A percentile compares a stretch with the other conserved stretches of the same genome.
These are phyloP conservation scores for Malurus cyaneus DNA, from an alignment of 2,113 vertebrate species.

Conservation along the genomic window DNA sequence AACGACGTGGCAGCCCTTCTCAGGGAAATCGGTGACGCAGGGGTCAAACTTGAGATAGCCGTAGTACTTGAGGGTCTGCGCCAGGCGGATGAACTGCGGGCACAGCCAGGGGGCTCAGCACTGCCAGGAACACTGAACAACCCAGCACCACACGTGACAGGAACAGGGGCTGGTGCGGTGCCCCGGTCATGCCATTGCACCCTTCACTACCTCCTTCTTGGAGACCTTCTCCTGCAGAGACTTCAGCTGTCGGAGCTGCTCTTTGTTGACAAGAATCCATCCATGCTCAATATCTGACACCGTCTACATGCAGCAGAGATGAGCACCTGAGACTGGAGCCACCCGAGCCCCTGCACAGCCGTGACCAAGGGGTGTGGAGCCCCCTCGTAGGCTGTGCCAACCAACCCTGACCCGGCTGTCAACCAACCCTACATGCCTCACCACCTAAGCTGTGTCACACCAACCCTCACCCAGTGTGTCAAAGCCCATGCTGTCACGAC, in stretches of 20 bases:
- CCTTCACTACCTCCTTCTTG: slow-evolving; percentile 89
- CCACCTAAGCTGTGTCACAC: slow-evolving; percentile 83
- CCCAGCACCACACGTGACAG: rapidly evolving
- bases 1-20: slow-evolving; percentile 95
- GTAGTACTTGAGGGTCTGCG: slow-evolving; percentile 95
- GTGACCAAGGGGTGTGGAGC: neutral
- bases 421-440: too few species aligned
- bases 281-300: slow-evolving; percentile 94
- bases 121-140: neutral
- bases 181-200: rapidly evolving
- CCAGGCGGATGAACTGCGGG: slow-evolving; percentile 89
- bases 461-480: neutral
- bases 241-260: slow-evolving; percentile 95
- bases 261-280: slow-evolving; percentile 97
- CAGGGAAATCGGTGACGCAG: slow-evolving; percentile 95
- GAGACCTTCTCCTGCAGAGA: slow-evolving; percentile 98
- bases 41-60: slow-evolving; percentile 97
- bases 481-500: too few species aligned
- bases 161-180: rapidly evolving
- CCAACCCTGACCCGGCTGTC: neutral
- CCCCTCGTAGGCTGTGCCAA: neutral
- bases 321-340: neutral
- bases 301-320: slow-evolving; percentile 73
- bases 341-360: neutral
- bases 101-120: neutral